A percentile compares a stretch with the other conserved stretches of the same genome.
Evolutionary conservation across 2,797 vertebrate species (phyloP).

Genomic region (Molossus alvarezi): DNA sequence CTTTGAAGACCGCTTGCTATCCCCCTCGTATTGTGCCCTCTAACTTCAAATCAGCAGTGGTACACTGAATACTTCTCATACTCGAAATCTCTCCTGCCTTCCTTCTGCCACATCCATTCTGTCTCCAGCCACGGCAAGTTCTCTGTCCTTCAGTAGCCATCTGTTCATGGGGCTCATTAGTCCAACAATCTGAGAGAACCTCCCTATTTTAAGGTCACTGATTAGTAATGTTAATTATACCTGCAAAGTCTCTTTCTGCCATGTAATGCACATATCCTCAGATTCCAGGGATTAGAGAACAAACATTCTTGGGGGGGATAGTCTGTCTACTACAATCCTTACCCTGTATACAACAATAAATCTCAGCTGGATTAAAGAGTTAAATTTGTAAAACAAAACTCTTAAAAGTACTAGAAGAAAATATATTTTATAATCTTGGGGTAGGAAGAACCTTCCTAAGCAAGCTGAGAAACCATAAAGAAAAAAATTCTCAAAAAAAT

Average conservation of each 20-base stretch:
- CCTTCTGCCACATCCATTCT: not conserved
- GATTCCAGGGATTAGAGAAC: not conserved
- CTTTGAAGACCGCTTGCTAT: too few species aligned
- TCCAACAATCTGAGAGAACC: not conserved
- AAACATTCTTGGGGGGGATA: not conserved
- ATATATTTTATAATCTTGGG: slow-evolving; percentile 20
- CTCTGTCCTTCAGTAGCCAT: not conserved
- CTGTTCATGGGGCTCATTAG: not conserved
- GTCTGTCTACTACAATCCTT: not conserved
- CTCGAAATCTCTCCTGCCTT: not conserved
- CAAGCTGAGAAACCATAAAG: slow-evolving; percentile 3
- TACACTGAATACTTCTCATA: not conserved
- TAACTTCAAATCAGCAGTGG: not conserved
- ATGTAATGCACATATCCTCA: not conserved
- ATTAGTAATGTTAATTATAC: slow-evolving; percentile 35
- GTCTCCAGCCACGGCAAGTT: not conserved
- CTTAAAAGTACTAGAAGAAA: slow-evolving; percentile 32
- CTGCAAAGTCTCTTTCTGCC: not conserved
- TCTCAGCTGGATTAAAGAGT: not conserved
- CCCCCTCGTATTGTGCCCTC: not conserved
- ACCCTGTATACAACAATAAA: not conserved
- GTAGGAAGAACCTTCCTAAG: slow-evolving; percentile 5
- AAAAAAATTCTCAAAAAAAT: slow-evolving; percentile 28
- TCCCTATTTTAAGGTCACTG: not conserved
- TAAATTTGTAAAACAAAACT: not conserved